These are phyloP conservation scores for Mormoops blainvillei DNA, from an alignment of 2,113 vertebrate species.

Conservation along the genomic window DNA sequence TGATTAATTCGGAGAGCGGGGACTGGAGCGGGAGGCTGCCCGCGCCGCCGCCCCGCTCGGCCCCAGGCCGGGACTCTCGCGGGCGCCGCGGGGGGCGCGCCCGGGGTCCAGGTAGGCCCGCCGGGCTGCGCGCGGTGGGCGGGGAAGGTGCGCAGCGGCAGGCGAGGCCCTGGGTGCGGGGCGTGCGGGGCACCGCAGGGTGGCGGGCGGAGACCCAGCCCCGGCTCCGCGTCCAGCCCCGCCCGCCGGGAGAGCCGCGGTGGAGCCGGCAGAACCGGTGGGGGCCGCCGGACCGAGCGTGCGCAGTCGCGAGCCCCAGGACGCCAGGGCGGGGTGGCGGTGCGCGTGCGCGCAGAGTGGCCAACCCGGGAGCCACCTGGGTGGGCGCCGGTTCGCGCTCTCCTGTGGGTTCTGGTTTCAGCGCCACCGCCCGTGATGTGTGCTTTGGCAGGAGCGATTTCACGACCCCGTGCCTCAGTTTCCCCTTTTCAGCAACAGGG, in stretches of 20 bases:
- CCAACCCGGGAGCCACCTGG: not conserved
- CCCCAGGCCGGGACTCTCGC: not conserved
- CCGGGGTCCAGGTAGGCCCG: not conserved
- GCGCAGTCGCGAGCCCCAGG: not conserved
- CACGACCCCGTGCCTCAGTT: not conserved
- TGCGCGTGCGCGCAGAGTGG: not conserved
- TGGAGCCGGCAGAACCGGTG: not conserved
- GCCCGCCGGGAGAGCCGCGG: rapidly evolving
- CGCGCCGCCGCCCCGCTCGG: not conserved
- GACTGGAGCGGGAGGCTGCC: constrained; percentile 51
- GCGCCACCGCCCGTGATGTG: not conserved
- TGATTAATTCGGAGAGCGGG: constrained; percentile 59
- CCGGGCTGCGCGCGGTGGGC: not conserved
- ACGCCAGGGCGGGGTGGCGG: not conserved
- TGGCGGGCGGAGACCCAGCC: not conserved
- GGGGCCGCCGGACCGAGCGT: not conserved
- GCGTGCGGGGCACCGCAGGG: not conserved
- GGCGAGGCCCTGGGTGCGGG: not conserved
- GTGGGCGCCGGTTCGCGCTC: rapidly evolving
- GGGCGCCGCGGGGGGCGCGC: not conserved
- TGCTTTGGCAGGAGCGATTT: not conserved
- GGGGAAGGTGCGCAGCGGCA: not conserved
- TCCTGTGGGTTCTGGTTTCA: not conserved
- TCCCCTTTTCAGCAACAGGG: not conserved
- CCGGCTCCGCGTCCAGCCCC: not conserved